phyloP scores from a whole-genome alignment of 2,888 invertebrate genomes.

The Pyrocoelia pectoralis region DNA sequence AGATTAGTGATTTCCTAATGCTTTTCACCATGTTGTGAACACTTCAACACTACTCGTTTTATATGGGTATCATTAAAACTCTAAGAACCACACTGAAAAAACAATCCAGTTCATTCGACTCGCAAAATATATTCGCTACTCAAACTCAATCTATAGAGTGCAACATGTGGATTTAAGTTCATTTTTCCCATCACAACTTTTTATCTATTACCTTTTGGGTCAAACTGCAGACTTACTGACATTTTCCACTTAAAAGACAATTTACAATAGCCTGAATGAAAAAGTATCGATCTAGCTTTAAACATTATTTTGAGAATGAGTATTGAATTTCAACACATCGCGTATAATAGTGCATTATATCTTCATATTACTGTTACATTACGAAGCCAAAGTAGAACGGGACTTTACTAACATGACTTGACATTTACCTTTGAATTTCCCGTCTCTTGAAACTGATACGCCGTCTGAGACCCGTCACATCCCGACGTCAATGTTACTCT shows the following conservation, averaged over 20 bases:
- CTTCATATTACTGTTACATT: constrained; percentile 44
- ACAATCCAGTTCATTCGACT: no score
- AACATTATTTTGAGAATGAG: constrained; percentile 8
- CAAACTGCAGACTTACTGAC: not conserved
- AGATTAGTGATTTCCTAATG: no score
- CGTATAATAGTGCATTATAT: constrained; percentile 31
- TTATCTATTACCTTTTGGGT: no score
- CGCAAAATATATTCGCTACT: no score
- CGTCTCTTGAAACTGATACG: constrained; percentile 46
- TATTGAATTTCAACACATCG: constrained; percentile 16
- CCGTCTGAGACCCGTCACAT: constrained; percentile 45
- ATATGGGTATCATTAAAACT: no score
- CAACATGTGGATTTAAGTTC: constrained; percentile 4
- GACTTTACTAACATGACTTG: constrained; percentile 53
- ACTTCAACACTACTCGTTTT: no score
- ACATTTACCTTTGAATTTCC: constrained; percentile 54
- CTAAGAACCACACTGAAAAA: no score
- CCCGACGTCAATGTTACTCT: constrained; percentile 44
- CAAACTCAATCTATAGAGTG: not conserved
- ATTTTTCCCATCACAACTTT: not conserved
- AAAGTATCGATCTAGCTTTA: constrained; percentile 4
- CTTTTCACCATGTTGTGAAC: no score
- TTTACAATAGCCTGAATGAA: not conserved
- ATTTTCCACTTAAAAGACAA: not conserved
- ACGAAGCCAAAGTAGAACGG: constrained; percentile 41